Percentiles rank a stretch among this genome's conserved stretches.
phyloP scores from a whole-genome alignment of 2,113 vertebrate genomes.

The Paralichthys olivaceus region DNA sequence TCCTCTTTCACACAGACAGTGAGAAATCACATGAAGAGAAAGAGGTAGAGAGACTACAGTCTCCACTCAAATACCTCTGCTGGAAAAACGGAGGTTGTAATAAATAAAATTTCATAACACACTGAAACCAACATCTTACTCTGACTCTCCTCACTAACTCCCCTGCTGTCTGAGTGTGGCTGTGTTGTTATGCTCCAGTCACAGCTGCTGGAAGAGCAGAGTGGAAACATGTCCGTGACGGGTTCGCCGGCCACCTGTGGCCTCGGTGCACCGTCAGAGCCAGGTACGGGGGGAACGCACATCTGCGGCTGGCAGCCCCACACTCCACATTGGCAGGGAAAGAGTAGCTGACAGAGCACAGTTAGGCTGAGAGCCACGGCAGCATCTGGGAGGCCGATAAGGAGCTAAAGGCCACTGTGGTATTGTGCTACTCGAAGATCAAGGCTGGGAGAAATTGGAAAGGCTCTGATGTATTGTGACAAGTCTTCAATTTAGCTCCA shows the following conservation, averaged over 20 bases:
- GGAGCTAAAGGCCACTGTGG: slow-evolving; percentile 26
- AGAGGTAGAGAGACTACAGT: background rate
- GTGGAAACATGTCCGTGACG: slow-evolving; percentile 4
- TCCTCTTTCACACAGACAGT: background rate
- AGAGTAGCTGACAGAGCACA: slow-evolving; percentile 4
- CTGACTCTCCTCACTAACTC: background rate
- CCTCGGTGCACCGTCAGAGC: slow-evolving; percentile 1
- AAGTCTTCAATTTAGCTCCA: background rate
- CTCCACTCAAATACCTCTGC: background rate
- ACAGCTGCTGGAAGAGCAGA: slow-evolving; percentile 6
- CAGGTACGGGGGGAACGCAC: slow-evolving; percentile 8
- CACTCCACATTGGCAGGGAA: slow-evolving; percentile 9
- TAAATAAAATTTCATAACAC: background rate
- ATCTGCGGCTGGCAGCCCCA: slow-evolving; percentile 16
- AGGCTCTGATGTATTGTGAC: slow-evolving; percentile 16
- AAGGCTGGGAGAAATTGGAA: slow-evolving; percentile 7
- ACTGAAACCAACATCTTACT: background rate
- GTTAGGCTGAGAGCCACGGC: slow-evolving; percentile 3
- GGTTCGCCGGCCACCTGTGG: slow-evolving; percentile 31
- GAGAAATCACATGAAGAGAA: background rate
- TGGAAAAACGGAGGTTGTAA: background rate
- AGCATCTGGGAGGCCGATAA: slow-evolving; percentile 45
- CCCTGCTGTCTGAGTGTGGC: background rate
- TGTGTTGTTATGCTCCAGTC: background rate
- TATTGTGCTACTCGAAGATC: slow-evolving; percentile 9